Base-by-base conservation (phyloP, 2,797 vertebrate species). In the Amphiprion clarkii region DNA sequence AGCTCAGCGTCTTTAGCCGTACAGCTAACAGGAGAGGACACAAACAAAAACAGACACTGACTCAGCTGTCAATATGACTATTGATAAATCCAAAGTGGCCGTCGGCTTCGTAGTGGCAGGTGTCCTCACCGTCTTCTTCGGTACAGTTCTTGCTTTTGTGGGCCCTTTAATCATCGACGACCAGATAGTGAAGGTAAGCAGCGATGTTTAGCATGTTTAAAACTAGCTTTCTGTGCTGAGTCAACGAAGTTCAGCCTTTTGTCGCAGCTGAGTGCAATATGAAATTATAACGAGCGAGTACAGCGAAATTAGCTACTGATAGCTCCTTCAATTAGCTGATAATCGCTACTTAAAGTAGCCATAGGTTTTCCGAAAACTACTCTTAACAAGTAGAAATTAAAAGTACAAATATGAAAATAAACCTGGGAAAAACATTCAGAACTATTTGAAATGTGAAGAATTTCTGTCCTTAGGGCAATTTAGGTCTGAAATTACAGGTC, bases 141-240 rank as follows among this genome's bases (percentile, higher is more conserved):
- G 95, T 25, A 73, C 55, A 0, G 23, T 94, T 2, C 55, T 96
- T 0, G 57, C 88, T 0, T 92, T 95, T 52, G 93, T 95, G 27
- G 93, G 94, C 36, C 95, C 95, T 0, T 11, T 93, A 11, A 78
- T 95, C 52, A 91, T 96, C 78, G 85, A 95, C 49, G 90, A 94
- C 8, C 95, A 95, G 49, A 90, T 96, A 17, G 86, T 89, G 3
- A 95, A 95, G 95, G 95, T 96, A 84, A 92, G 94, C 63, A 1
- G 21, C 23, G 4, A 23, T 1, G 0, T n/a, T 7, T 49, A 60
- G 52, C 55, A 6, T 10, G 17, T 51, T 13, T 40, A 16, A 29
- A 33, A 16, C 5, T 19, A 7, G 16, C 46, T 44, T 16, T 3
- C 6, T 4, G 6, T 49, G 57, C 49, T 29, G 72, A 46, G 23